A percentile compares a stretch with the other conserved stretches of the same genome.
Evolutionary conservation across 2,888 invertebrate genomes (phyloP).

Genomic region (Gibbula magus): DNA sequence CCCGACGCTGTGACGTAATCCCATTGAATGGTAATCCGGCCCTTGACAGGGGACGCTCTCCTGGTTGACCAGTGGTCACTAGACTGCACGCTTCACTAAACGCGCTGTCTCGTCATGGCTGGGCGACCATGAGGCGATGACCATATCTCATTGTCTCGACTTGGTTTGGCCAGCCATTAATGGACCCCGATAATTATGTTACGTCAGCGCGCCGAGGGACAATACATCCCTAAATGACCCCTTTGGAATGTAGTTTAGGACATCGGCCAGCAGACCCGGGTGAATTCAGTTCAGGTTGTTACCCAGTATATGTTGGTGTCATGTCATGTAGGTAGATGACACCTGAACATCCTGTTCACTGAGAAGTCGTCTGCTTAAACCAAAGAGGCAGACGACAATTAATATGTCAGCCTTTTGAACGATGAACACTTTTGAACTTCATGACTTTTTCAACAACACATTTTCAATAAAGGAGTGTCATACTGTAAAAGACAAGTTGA

Average conservation of each 20-base stretch:
- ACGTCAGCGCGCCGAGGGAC: constrained; percentile 1
- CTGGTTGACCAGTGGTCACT: not conserved
- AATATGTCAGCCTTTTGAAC: no score
- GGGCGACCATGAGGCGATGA: not conserved
- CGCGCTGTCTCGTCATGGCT: not conserved
- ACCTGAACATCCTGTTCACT: not conserved
- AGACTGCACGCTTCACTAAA: no score
- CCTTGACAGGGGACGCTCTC: not conserved
- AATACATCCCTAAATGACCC: constrained; percentile 10
- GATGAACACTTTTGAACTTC: no score
- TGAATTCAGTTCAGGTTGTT: not conserved
- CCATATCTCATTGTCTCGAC: constrained; percentile 18
- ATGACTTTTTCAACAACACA: no score
- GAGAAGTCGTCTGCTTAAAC: not conserved
- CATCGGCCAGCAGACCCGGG: not conserved
- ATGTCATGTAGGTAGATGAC: not conserved
- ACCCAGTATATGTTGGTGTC: not conserved
- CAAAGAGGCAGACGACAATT: no score
- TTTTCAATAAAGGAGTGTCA: no score
- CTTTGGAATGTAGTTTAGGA: not conserved
- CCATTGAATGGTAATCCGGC: not conserved
- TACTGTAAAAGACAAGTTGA: no score
- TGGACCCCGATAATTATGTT: constrained; percentile 16
- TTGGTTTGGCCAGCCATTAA: constrained; percentile 3
- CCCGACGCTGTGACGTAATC: constrained; percentile 5